Conservation (phyloP, 2,888 invertebrate species). For the Sphaerophoria taeniata region DNA sequence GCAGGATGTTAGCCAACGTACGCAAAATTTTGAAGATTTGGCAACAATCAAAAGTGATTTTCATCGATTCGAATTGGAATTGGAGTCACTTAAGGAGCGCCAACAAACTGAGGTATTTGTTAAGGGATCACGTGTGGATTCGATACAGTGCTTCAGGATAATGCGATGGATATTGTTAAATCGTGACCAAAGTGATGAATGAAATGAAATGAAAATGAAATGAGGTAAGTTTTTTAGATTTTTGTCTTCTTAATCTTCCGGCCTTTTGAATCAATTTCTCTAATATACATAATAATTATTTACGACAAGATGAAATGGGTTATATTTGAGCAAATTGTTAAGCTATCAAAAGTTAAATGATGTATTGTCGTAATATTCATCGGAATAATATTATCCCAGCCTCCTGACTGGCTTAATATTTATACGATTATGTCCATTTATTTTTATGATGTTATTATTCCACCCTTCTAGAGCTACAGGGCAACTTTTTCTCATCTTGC, state of each 20-base stretch:
- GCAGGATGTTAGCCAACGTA: constrained; percentile 80
- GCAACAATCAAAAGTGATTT: constrained; percentile 82
- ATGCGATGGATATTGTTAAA: constrained; percentile 78
- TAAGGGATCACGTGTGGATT: constrained; percentile 81
- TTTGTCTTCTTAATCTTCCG: not conserved
- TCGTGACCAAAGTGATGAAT: constrained; percentile 60
- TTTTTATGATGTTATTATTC: constrained; percentile 64
- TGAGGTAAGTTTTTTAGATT: constrained; percentile 59
- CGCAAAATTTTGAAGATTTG: constrained; percentile 81
- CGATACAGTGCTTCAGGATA: constrained; percentile 81
- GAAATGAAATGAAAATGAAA: no score
- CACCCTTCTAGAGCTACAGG: not conserved
- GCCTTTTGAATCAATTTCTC: no score
- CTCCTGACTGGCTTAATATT: not conserved
- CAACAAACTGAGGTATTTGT: constrained; percentile 82
- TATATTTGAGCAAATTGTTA: constrained; percentile 1
- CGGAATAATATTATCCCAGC: constrained; percentile 18
- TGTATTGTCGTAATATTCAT: constrained; percentile 3
- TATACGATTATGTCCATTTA: constrained; percentile 58
- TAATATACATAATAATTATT: constrained; percentile 17
- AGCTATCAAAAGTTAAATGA: constrained; percentile 35
- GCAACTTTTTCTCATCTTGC: not conserved
- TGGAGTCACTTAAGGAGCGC: constrained; percentile 81
- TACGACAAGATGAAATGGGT: constrained; percentile 18
- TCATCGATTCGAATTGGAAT: constrained; percentile 81